A percentile compares a stretch with the other conserved stretches of the same genome.
Evolutionary conservation across 1,140 invertebrate species (phyloP).

Genomic region (Heliothis subflexa): DNA sequence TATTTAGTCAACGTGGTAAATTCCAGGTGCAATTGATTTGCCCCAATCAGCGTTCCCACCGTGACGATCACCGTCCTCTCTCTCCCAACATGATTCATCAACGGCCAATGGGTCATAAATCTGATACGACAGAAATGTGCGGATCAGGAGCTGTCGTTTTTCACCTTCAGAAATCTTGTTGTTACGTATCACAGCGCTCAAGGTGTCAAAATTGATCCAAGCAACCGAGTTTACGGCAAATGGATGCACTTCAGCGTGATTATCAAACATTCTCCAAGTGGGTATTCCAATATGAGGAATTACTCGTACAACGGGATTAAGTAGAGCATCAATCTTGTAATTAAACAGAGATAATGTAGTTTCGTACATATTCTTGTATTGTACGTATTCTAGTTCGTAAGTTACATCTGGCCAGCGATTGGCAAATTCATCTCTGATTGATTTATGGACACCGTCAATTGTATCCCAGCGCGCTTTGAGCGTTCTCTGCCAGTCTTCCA

Average conservation of each 20-base stretch:
- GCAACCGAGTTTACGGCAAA: slow-evolving; percentile 11
- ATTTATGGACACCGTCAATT: neutral
- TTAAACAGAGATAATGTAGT: slow-evolving; percentile 1
- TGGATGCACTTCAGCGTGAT: neutral
- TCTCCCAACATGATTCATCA: neutral
- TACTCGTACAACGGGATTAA: neutral
- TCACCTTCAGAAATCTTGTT: slow-evolving; percentile 10
- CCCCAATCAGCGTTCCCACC: too few species aligned
- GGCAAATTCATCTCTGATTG: neutral
- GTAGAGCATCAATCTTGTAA: slow-evolving; percentile 2
- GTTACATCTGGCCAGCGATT: neutral
- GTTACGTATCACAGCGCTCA: neutral
- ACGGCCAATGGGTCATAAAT: neutral
- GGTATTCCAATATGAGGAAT: slow-evolving; percentile 20
- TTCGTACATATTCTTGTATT: slow-evolving; percentile 9
- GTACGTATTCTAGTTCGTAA: neutral
- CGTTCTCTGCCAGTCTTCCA: neutral
- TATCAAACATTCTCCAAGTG: slow-evolving; percentile 21
- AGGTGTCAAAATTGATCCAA: neutral
- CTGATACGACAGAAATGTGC: slow-evolving; percentile 14
- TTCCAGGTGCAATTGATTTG: too few species aligned
- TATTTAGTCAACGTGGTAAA: too few species aligned
- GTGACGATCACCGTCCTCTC: neutral
- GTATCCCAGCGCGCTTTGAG: neutral
- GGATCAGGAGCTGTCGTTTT: neutral